Conservation (phyloP, 1,140 invertebrate genomes). For the Apis dorsata region DNA sequence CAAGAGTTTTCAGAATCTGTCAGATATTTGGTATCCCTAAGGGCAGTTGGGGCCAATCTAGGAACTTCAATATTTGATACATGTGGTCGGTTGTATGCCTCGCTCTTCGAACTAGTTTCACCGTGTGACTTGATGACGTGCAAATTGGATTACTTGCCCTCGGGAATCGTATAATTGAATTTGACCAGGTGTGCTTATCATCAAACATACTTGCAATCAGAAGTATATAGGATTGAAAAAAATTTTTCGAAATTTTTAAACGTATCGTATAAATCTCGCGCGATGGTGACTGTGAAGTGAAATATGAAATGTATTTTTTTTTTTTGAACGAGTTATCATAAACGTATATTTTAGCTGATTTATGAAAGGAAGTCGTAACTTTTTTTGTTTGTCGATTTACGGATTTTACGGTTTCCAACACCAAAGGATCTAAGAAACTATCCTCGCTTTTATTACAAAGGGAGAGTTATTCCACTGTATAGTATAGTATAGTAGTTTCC, state of each 20-base stretch:
- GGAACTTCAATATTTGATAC: conserved; percentile 69
- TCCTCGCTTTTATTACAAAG: neutral
- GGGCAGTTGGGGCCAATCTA: conserved; percentile 58
- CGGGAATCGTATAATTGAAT: conserved; percentile 64
- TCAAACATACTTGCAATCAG: conserved; percentile 22
- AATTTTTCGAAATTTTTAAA: neutral
- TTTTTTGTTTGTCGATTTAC: neutral
- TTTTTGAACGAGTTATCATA: neutral
- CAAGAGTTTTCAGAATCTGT: conserved; percentile 36
- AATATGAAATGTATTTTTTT: no score
- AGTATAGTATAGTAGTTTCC: neutral
- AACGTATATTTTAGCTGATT: neutral
- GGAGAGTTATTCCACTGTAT: neutral
- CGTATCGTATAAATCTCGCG: no score
- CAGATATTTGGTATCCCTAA: conserved; percentile 60
- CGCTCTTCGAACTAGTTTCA: conserved; percentile 60
- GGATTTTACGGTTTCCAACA: neutral
- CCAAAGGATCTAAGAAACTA: neutral
- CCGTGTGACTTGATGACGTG: conserved; percentile 62
- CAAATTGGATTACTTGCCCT: conserved; percentile 61
- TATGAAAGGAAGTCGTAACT: neutral
- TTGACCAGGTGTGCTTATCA: conserved; percentile 58
- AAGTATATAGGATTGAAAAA: neutral
- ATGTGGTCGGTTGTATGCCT: conserved; percentile 43
- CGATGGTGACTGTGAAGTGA: no score